Evolutionary conservation across 2,797 vertebrate genomes (phyloP).

Genomic region (Myiothlypis coronata): DNA sequence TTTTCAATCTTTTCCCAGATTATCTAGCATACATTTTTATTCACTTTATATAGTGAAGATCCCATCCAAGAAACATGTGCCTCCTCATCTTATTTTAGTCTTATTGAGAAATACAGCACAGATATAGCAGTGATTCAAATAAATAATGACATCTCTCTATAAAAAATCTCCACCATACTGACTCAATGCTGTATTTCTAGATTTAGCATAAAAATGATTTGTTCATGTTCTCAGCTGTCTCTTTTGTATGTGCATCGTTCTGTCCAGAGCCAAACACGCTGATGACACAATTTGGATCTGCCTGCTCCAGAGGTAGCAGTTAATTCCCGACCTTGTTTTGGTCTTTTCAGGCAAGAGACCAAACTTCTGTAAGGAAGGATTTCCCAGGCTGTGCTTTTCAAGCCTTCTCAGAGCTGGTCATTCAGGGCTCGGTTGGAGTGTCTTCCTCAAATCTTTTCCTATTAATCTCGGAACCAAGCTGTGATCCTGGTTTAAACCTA

Average conservation of each 20-base stretch:
- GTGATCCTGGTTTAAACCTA: conserved; percentile 14
- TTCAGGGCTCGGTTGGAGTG: conserved; percentile 11
- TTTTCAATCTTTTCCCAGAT: neutral
- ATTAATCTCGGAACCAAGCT: neutral
- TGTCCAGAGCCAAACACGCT: neutral
- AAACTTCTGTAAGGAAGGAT: neutral
- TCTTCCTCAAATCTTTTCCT: neutral
- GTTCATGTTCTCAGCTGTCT: neutral
- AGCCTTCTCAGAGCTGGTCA: conserved; percentile 6
- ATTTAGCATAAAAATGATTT: neutral
- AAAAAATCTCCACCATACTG: neutral
- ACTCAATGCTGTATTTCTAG: neutral
- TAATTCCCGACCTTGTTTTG: neutral
- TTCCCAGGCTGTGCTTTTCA: conserved; percentile 70
- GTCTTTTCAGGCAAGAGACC: neutral
- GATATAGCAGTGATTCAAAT: neutral
- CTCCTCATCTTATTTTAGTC: neutral
- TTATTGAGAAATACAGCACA: neutral
- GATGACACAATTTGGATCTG: neutral
- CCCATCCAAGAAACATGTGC: neutral
- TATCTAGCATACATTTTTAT: neutral
- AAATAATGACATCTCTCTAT: neutral
- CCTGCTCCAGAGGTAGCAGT: neutral
- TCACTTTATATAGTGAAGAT: neutral
- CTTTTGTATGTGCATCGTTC: neutral